phyloP scores from a whole-genome alignment of 2,797 vertebrate genomes.

The Erithacus rubecula region DNA sequence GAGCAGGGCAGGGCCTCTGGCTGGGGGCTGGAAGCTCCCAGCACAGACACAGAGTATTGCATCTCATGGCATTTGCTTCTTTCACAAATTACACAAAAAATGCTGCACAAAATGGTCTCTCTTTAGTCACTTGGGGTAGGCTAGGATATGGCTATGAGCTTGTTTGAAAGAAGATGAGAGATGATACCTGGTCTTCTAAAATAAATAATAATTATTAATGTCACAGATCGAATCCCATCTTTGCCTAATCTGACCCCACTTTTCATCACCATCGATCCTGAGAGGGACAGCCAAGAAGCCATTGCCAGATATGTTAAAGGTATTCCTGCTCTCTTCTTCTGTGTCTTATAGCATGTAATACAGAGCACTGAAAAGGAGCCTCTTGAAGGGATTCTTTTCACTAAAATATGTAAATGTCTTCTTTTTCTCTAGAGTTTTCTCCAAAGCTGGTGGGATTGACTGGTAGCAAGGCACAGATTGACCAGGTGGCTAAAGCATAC shows the following conservation, averaged over 20 bases:
- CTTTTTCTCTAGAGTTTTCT: constrained; percentile 87
- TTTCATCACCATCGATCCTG: constrained; percentile 95
- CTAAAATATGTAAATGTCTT: not conserved
- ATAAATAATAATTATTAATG: not conserved
- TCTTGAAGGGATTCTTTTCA: not conserved
- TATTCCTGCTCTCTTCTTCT: constrained; percentile 35
- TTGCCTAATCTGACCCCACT: constrained; percentile 89
- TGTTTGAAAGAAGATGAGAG: not conserved
- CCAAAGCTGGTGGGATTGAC: constrained; percentile 93
- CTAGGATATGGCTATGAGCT: not conserved
- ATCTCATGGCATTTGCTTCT: not conserved
- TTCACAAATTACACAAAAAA: not conserved
- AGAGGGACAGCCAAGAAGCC: constrained; percentile 88
- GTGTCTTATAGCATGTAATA: not conserved
- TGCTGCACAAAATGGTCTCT: not conserved
- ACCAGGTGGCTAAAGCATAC: constrained; percentile 87
- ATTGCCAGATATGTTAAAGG: constrained; percentile 91
- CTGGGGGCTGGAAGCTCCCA: not conserved
- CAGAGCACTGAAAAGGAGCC: not conserved
- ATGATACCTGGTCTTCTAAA: not conserved
- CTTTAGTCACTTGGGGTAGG: not conserved
- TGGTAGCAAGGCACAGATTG: constrained; percentile 81
- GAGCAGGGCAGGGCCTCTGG: not conserved
- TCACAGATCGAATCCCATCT: constrained; percentile 82
- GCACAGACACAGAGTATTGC: accelerated